Conservation (phyloP, 2,888 invertebrate species). For the Drosophila borealis region DNA sequence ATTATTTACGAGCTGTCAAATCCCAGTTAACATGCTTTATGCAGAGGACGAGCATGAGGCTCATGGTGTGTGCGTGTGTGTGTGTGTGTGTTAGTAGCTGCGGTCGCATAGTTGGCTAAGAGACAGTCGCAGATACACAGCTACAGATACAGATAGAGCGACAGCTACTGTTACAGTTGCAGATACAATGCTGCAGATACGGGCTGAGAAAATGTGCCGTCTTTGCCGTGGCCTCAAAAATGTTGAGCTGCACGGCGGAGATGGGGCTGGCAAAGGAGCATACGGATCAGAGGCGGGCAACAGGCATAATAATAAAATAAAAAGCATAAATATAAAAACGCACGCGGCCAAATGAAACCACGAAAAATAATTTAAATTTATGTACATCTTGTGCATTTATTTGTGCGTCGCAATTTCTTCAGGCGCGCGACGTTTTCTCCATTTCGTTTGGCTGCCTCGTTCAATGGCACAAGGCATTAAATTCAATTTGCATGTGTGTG, state of each 20-base stretch:
- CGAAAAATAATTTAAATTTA: conserved; percentile 80
- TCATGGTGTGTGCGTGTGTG: conserved; percentile 24
- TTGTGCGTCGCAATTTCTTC: conserved; percentile 53
- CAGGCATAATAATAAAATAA: conserved; percentile 70
- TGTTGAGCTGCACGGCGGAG: conserved; percentile 34
- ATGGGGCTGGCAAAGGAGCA: neutral
- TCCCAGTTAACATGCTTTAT: conserved; percentile 81
- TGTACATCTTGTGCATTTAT: conserved; percentile 70
- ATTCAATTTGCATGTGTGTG: conserved; percentile 70
- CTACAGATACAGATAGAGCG: conserved; percentile 27
- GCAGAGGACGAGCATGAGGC: conserved; percentile 49
- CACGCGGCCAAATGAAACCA: conserved; percentile 59
- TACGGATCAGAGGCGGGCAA: conserved; percentile 38
- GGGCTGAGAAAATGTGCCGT: conserved; percentile 21
- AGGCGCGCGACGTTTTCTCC: conserved; percentile 33
- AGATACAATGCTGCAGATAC: conserved; percentile 28
- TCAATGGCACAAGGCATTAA: conserved; percentile 70
- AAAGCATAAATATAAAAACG: conserved; percentile 65
- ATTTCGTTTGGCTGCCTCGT: conserved; percentile 49
- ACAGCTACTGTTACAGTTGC: conserved; percentile 10
- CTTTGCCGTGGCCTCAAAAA: conserved; percentile 32
- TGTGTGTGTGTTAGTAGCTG: conserved; percentile 28
- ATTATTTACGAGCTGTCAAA: conserved; percentile 83
- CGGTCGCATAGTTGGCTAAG: conserved; percentile 75
- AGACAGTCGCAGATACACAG: conserved; percentile 58